Conservation (phyloP, 1,140 invertebrate genomes). For the Drosophila nasuta region DNA sequence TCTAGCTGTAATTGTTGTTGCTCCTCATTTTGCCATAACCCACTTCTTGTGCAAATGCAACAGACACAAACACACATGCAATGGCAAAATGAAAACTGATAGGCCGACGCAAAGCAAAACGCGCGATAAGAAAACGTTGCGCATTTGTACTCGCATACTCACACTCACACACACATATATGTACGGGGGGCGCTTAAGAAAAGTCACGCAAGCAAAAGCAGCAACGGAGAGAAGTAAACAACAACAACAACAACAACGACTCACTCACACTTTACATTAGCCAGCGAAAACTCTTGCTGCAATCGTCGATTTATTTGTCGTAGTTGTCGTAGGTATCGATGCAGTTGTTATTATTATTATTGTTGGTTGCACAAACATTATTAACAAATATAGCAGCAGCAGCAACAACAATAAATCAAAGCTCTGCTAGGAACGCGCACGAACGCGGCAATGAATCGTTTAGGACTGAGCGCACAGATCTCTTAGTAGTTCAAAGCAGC, state of each 20-base stretch:
- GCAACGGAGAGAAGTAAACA: constrained; percentile 9
- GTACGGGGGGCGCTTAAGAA: constrained; percentile 35
- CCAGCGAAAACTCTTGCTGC: constrained; percentile 55
- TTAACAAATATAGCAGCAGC: constrained; percentile 59
- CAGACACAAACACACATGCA: constrained; percentile 37
- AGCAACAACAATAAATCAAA: constrained; percentile 49
- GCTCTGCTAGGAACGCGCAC: constrained; percentile 55
- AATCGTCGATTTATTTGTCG: constrained; percentile 50
- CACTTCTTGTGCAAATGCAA: constrained; percentile 74
- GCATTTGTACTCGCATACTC: constrained; percentile 57
- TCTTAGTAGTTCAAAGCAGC: constrained; percentile 9
- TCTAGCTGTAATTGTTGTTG: constrained; percentile 20
- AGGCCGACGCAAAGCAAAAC: constrained; percentile 54
- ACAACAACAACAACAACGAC: constrained; percentile 31
- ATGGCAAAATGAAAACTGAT: constrained; percentile 51
- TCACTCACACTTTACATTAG: constrained; percentile 67
- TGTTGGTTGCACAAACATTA: constrained; percentile 65
- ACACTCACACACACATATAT: not conserved
- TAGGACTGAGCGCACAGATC: constrained; percentile 57
- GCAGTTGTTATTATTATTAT: constrained; percentile 39
- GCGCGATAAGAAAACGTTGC: constrained; percentile 77
- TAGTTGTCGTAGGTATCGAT: constrained; percentile 34
- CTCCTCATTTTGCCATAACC: constrained; percentile 72
- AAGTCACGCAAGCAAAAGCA: constrained; percentile 67
- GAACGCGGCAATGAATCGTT: constrained; percentile 64